These are phyloP conservation scores for Rhabdophis nuchalis DNA, from an alignment of 2,797 vertebrate species.

Conservation along the genomic window DNA sequence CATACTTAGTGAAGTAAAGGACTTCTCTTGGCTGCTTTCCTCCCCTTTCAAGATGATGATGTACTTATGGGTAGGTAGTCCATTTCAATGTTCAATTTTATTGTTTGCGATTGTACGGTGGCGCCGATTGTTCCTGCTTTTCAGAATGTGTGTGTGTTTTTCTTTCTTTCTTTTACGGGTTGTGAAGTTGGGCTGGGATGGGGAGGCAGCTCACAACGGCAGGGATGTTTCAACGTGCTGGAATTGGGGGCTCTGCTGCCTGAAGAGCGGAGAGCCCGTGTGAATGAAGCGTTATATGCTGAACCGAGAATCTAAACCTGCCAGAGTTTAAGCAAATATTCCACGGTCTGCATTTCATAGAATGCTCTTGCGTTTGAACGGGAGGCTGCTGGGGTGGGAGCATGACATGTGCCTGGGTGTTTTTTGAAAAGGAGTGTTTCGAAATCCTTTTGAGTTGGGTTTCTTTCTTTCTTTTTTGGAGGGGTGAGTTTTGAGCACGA, in stretches of 20 bases:
- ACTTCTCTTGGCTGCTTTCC: constrained; percentile 74
- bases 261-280: constrained; percentile 22
- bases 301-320: constrained; percentile 39
- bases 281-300: constrained; percentile 35
- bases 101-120: background rate
- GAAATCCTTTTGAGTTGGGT: background rate
- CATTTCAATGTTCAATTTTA: constrained; percentile 63
- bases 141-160: background rate
- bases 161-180: constrained; percentile 47
- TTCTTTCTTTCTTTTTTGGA: background rate
- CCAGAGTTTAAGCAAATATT: constrained; percentile 52
- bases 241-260: constrained; percentile 51
- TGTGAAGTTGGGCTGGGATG: constrained; percentile 38
- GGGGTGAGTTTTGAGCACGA: constrained; percentile 9
- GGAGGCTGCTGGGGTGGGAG: constrained; percentile 51
- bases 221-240: constrained; percentile 6
- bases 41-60: constrained; percentile 86
- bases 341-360: background rate
- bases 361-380: background rate
- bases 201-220: background rate
- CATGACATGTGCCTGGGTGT: background rate
- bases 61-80: constrained; percentile 87
- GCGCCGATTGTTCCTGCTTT: constrained; percentile 40
- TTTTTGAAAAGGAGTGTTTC: constrained; percentile 22
- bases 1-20: constrained; percentile 81